Percentiles rank a stretch among this genome's conserved stretches.
Conservation (phyloP, 2,113 vertebrate species). For the Rutilus rutilus region DNA sequence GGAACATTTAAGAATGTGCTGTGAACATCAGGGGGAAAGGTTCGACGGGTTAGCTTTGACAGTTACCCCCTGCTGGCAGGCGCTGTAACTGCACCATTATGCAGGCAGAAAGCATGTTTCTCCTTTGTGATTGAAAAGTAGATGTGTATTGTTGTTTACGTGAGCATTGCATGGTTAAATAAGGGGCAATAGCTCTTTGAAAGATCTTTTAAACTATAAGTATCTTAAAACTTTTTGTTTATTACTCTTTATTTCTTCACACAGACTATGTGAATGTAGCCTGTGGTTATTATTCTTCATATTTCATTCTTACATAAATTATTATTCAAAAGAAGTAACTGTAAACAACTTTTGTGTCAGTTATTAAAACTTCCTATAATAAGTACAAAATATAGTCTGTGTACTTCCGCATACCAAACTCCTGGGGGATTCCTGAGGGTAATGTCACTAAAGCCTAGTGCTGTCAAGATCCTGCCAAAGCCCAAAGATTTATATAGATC, state of each 20-base stretch:
- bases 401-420: constrained; percentile 8
- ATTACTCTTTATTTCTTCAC: not conserved
- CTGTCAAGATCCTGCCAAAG: constrained; percentile 33
- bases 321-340: constrained; percentile 5
- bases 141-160: not conserved
- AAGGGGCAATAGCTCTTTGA: not conserved
- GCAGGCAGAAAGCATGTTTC: not conserved
- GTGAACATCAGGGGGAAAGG: not conserved
- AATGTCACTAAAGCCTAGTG: constrained; percentile 39
- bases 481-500: constrained; percentile 30
- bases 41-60: not conserved
- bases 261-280: not conserved
- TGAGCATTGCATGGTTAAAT: not conserved
- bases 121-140: not conserved
- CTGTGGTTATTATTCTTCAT: constrained; percentile 7
- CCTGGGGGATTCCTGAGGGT: constrained; percentile 35
- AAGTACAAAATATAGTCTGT: constrained; percentile 20
- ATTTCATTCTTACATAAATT: constrained; percentile 5
- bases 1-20: constrained; percentile 33
- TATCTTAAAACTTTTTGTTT: too few species aligned
- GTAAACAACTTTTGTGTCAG: constrained; percentile 1
- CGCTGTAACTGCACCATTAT: constrained; percentile 2
- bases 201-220: not conserved
- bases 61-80: not conserved
- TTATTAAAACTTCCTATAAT: constrained; percentile 13